Base-by-base conservation (phyloP, 2,888 invertebrate species). In the Lutraria lutraria region DNA sequence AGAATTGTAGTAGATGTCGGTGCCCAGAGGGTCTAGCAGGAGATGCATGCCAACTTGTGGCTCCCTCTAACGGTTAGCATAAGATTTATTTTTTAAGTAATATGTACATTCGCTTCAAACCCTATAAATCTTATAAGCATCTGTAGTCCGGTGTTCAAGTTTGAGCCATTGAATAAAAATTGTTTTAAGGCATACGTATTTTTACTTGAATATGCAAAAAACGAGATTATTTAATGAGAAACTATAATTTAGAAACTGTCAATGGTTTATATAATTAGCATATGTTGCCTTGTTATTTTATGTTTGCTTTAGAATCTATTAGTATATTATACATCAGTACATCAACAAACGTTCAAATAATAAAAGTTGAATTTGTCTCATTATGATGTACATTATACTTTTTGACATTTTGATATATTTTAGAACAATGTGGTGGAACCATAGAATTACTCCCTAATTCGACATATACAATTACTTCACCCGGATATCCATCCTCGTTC, bases 1-100 rank as follows among this genome's bases (percentile, higher is more conserved):
- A 94, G 80, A 93, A 95, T 87, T 96, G 96, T 89, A 91, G 93
- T 80, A 82, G 91, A 43, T 96, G 96, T 90, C 90, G 96, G 19
- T 96, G 96, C 90, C 95, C 96, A 0, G 95, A 95, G 21, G 96
- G 96, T 3, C 92, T 96, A 56, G 91, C 92, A 1, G 96, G 96
- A 13, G 88, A 90, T 34, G 93, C 89, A 82, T 96, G 96, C 90
- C 94, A 96, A 68, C 88, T 80, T 0, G 93, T 94, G 25, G 95
- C 94, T 19, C 92, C 94, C 16, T 92, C 94, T 82, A 83, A 84
- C 52, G 89, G 93, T 89, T 88, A 89, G 79, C n/a, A n/a, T 43
- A 43, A 43, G 43, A 43, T 43, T 4, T 43, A 43, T 8, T 16
- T 56, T 19, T 56, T 56, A 19, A 56, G 56, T 16, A 56, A 21